These are phyloP conservation scores for Tachina fera DNA, from an alignment of 2,888 invertebrate species.

Conservation along the genomic window DNA sequence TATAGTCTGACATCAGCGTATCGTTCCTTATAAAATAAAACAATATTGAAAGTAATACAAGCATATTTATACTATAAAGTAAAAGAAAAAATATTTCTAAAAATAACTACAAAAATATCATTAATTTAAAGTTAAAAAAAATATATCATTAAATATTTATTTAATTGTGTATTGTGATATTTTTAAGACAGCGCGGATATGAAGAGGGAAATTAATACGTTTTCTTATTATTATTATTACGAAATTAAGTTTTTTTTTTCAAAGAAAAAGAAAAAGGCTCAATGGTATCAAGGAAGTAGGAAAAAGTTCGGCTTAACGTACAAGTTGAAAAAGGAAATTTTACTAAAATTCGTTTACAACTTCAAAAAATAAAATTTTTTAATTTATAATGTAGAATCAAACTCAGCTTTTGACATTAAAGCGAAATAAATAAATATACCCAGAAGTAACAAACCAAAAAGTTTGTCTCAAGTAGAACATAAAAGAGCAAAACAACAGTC, in stretches of 20 bases:
- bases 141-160: slow-evolving; percentile 19
- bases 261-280: slow-evolving; percentile 8
- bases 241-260: background rate
- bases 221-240: background rate
- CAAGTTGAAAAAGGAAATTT: too few relatives aligned
- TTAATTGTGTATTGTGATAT: slow-evolving; percentile 64
- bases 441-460: too few relatives aligned
- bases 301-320: too few relatives aligned
- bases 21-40: slow-evolving; percentile 69
- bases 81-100: slow-evolving; percentile 32
- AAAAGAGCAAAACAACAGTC: too few relatives aligned
- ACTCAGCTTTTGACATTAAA: too few relatives aligned
- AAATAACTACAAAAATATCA: slow-evolving; percentile 40
- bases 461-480: too few relatives aligned
- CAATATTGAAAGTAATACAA: slow-evolving; percentile 44
- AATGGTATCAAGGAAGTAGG: background rate
- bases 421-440: too few relatives aligned
- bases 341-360: too few relatives aligned
- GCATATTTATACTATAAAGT: slow-evolving; percentile 51
- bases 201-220: background rate
- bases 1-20: slow-evolving; percentile 70
- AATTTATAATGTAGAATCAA: too few relatives aligned
- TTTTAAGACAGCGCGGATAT: slow-evolving; percentile 47
- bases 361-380: too few relatives aligned
- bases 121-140: slow-evolving; percentile 47